Percentiles rank a stretch among this genome's conserved stretches.
These are phyloP conservation scores for Gibbula magus DNA, from an alignment of 2,888 invertebrate genomes.

Conservation along the genomic window DNA sequence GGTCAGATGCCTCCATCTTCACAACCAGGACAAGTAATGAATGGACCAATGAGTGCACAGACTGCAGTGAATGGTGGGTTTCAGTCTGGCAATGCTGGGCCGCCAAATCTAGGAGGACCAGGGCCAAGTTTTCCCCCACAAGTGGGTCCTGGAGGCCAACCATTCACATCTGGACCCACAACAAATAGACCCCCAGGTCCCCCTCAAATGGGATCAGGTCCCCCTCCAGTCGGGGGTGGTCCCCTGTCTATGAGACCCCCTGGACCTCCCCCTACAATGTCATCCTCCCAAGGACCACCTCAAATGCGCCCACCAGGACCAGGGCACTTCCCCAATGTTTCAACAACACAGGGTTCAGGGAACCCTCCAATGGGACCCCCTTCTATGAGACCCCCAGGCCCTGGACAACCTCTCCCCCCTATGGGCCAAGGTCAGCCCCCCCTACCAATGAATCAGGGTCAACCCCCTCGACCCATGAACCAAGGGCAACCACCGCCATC, in stretches of 20 bases:
- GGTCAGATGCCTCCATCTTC: not conserved
- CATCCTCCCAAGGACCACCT: not conserved
- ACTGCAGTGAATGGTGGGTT: not conserved
- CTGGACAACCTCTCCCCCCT: not conserved
- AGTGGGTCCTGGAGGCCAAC: constrained; percentile 25
- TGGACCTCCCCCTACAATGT: constrained; percentile 9
- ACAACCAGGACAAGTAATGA: constrained; percentile 17
- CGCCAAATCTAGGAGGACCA: not conserved
- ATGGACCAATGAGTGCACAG: constrained; percentile 1
- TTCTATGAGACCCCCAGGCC: not conserved
- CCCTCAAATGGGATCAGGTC: not conserved
- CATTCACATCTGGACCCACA: constrained; percentile 25
- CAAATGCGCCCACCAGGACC: not conserved
- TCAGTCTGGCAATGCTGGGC: not conserved
- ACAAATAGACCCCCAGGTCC: constrained; percentile 13
- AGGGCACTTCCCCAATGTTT: not conserved
- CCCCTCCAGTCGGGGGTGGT: not conserved
- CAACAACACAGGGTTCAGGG: not conserved
- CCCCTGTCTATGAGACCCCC: not conserved
- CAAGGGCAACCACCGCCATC: not conserved
- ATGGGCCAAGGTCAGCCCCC: constrained; percentile 21
- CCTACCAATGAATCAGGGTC: not conserved
- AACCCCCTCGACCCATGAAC: not conserved
- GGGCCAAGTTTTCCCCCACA: constrained; percentile 8
- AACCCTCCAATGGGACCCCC: not conserved